These are phyloP conservation scores for Magallana gigas DNA, from an alignment of 1,140 invertebrate species.

Conservation along the genomic window DNA sequence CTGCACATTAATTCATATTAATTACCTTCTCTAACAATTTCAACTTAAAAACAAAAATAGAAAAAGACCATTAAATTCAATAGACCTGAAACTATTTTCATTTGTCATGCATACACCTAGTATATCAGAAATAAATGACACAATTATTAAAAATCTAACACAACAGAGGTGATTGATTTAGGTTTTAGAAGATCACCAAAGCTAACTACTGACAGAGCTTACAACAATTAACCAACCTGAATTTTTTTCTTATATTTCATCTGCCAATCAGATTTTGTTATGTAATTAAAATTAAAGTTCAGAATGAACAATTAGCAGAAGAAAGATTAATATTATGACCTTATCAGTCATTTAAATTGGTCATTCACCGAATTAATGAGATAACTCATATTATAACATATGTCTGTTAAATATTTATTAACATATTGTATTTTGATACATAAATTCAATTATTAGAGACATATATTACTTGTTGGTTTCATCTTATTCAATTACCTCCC, in stretches of 20 bases:
- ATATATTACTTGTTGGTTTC: no score
- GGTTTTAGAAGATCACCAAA: background rate
- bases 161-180: background rate
- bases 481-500: no score
- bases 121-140: background rate
- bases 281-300: background rate
- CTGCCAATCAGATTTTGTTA: constrained; percentile 48
- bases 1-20: background rate
- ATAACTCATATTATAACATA: no score
- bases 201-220: background rate
- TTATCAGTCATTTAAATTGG: no score
- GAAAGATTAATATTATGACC: no score
- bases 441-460: no score
- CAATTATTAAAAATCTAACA: background rate
- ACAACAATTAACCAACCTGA: constrained; percentile 58
- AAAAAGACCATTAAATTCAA: background rate
- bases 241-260: constrained; percentile 63
- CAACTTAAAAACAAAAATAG: constrained; percentile 1
- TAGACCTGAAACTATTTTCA: background rate
- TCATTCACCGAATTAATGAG: no score
- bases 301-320: background rate
- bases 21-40: constrained; percentile 32
- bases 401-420: no score
- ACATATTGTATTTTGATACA: no score
- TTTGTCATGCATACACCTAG: no score